Base-by-base conservation (phyloP, 2,113 vertebrate species). In the Triplophysa tibetana region DNA sequence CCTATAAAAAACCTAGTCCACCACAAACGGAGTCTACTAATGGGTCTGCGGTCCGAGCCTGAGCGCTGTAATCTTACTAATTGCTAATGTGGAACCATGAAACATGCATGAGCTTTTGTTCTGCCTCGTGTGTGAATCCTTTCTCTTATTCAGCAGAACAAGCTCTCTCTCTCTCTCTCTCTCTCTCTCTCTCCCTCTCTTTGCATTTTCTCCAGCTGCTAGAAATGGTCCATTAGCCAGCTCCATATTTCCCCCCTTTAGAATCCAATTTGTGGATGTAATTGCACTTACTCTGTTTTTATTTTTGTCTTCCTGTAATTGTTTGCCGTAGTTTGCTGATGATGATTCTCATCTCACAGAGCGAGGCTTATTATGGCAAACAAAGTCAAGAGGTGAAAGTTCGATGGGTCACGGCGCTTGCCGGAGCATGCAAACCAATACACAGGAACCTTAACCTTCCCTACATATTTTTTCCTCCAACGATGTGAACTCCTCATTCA, bases 251-350 rank as follows among this genome's bases (percentile, higher is more conserved):
- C 38, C 75, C 83, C 75, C 70, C 64, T 61, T 86, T 81, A 82
- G 83, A 86, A 85, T 86, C 83, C 83, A 83, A 79, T 86, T 88
- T 81, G 73, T 21, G 52, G 81, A 54, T 26, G 73, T 86, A 86
- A 88, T 85, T 88, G 79, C 77, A 82, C 81, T 84, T 70, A 84
- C 79, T 70, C 64, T 66, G 16, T 77, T 80, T 52, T 52, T 26
- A 8, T 41, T 68, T 78, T 60, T 45, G 33, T 65, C 41, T 75
- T 45, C 61, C 33, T 74, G 80, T 84, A 83, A 86, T 83, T 82
- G 79, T 75, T 81, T 76, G 41, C n/a, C 24, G 21, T 45, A 74
- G 61, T 80, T 77, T 75, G 76, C 80, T 48, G 63, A 79, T 48
- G 63, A 76, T 81, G 79, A 78, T 77, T 75, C 63, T 23, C 67